Base-by-base conservation (phyloP, 2,888 invertebrate species). In the Dolichomitus sp. region DNA sequence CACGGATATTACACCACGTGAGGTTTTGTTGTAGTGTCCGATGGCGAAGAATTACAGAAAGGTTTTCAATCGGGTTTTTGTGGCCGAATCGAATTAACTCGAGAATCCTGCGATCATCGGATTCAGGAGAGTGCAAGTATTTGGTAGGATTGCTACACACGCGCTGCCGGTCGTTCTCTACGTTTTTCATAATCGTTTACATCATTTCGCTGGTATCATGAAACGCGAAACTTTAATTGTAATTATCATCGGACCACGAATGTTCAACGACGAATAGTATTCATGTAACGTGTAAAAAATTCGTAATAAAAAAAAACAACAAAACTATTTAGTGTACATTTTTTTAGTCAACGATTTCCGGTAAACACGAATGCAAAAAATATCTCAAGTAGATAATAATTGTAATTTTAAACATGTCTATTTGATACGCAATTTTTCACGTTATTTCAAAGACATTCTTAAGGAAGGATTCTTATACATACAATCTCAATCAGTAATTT, bases 271-370 rank as follows among this genome's bases (percentile, higher is more conserved):
- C 69, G 57, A 70, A 77, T 65, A 69, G 78, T 74, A 82, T 74
- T 82, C 63, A 42, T 82, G 65, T 69, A 74, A 78, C 54, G 19
- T 82, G 78, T 78, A 78, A 61, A 78, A 66, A 59, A 69, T 80
- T 80, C 59, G 42, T 75, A 69, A 82, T 82, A 82, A 82, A 69
- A 59, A 33, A 68, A 74, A 59, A 19, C 12, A 61, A 57, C 12
- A 78, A 52, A 59, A 40, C 42, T 14, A 65, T 5, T 12, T 42
- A 11, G 17, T 37, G 57, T 17, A 14, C 12, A 4, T 59, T 37
- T 9, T 59, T 33, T 37, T 17, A 50, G 6, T 1, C 6, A 2
- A n/a, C 17, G 6, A 50, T 50, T 50, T 7, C 6, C 19, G 17
- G 17, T 19, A 17, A 50, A 19, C 19, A 17, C 27, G 11, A 27